Evolutionary conservation across 2,113 vertebrate genomes (phyloP).

Genomic region (Halichoerus grypus): DNA sequence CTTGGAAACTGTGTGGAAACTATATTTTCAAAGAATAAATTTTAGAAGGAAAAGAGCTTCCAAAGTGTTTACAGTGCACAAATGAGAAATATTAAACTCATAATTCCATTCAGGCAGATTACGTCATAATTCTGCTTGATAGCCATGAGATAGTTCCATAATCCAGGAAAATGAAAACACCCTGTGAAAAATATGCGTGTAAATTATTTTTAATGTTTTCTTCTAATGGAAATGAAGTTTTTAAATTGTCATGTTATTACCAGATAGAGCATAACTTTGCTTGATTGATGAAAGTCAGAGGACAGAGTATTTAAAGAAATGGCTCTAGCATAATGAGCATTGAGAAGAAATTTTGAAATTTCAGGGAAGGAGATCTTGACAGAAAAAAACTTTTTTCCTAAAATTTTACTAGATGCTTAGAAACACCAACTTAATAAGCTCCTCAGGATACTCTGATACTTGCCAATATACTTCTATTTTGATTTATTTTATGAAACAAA

Average conservation of each 20-base stretch:
- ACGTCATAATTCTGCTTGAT: not conserved
- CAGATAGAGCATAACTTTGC: not conserved
- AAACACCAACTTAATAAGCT: slow-evolving; percentile 3
- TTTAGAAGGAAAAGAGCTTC: not conserved
- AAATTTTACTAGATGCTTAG: not conserved
- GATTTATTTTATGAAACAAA: not conserved
- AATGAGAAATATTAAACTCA: not conserved
- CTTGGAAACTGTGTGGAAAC: slow-evolving; percentile 66
- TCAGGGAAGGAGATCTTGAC: not conserved
- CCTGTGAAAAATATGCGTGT: not conserved
- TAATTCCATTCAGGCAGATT: not conserved
- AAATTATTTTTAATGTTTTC: not conserved
- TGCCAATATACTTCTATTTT: not conserved
- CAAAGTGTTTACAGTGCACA: not conserved
- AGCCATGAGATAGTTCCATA: not conserved
- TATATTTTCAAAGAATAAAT: slow-evolving; percentile 72
- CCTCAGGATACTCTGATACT: not conserved
- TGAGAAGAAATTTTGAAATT: slow-evolving; percentile 43
- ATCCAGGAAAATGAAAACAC: not conserved
- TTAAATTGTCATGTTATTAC: not conserved
- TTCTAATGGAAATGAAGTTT: slow-evolving; percentile 33
- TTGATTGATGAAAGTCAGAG: not conserved
- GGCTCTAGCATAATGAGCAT: not conserved
- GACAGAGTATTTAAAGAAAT: not conserved
- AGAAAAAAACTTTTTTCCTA: not conserved